Evolutionary conservation across 37 sponge, comb jelly and placozoan species (phyloP).

Genomic region (Spongia lamella): DNA sequence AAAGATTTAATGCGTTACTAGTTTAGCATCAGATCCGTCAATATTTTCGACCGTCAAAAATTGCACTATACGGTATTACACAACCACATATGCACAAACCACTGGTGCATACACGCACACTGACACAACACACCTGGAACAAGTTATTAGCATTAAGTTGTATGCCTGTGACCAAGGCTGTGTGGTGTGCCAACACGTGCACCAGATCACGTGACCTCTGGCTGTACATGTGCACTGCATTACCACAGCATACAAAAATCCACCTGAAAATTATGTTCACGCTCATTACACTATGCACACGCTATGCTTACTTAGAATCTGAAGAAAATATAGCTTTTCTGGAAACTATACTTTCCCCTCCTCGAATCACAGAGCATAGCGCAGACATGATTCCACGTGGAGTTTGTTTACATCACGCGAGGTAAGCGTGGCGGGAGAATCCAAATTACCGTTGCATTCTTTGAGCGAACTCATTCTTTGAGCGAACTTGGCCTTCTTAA

Average conservation of each 20-base stretch:
- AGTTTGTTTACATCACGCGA: no score
- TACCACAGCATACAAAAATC: constrained; percentile 52
- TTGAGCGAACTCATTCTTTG: no score
- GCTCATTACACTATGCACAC: no score
- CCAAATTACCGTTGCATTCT: no score
- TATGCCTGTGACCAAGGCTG: constrained; percentile 34
- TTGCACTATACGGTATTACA: no score
- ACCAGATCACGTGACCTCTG: constrained; percentile 32
- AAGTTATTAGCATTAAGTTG: constrained; percentile 37
- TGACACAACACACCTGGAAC: constrained; percentile 40
- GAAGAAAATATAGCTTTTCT: constrained; percentile 43
- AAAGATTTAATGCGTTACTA: no score
- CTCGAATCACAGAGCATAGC: constrained; percentile 10
- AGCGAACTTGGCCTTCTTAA: no score
- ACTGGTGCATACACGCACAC: no score
- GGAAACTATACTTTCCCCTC: constrained; percentile 18
- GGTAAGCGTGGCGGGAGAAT: no score
- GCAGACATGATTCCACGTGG: no score
- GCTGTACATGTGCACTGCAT: constrained; percentile 53
- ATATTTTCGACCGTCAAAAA: background rate
- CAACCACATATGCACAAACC: background rate
- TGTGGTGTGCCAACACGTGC: constrained; percentile 41
- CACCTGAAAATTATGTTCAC: constrained; percentile 29
- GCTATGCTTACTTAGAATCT: constrained; percentile 52
- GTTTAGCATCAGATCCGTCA: background rate